phyloP scores from a whole-genome alignment of 2,113 vertebrate species.

The Phylloscopus trochilus region DNA sequence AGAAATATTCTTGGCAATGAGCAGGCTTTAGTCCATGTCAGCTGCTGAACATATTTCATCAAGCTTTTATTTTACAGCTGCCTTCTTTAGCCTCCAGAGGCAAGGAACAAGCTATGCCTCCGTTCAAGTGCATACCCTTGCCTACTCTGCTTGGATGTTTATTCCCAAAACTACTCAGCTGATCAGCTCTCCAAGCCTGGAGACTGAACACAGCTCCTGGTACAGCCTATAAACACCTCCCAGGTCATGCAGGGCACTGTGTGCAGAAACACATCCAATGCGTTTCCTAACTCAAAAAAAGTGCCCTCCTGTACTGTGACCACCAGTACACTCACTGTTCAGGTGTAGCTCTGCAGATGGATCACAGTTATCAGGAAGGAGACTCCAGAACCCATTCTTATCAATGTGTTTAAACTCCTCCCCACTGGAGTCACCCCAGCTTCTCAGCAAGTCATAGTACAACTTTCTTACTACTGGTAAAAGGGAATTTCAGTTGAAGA shows the following conservation, averaged over 20 bases:
- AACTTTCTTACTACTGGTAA: not conserved
- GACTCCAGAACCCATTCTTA: not conserved
- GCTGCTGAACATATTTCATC: not conserved
- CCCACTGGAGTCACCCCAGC: accelerated
- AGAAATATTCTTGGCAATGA: not conserved
- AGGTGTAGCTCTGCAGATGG: not conserved
- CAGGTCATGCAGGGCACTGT: not conserved
- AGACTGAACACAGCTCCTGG: not conserved
- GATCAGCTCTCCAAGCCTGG: not conserved
- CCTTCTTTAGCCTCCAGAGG: not conserved
- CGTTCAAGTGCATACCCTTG: not conserved
- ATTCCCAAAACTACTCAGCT: not conserved
- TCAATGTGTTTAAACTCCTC: not conserved
- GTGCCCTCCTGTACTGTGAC: not conserved
- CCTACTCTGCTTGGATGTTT: not conserved
- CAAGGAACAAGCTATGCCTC: not conserved
- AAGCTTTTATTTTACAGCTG: not conserved
- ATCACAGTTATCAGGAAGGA: not conserved
- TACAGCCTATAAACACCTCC: not conserved
- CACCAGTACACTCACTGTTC: no score
- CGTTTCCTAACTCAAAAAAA: not conserved
- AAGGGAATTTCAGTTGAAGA: not conserved
- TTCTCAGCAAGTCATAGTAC: not conserved
- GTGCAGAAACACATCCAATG: not conserved
- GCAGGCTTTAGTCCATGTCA: not conserved